These are phyloP conservation scores for Saccostrea cuccullata DNA, from an alignment of 1,140 invertebrate species.

Conservation along the genomic window DNA sequence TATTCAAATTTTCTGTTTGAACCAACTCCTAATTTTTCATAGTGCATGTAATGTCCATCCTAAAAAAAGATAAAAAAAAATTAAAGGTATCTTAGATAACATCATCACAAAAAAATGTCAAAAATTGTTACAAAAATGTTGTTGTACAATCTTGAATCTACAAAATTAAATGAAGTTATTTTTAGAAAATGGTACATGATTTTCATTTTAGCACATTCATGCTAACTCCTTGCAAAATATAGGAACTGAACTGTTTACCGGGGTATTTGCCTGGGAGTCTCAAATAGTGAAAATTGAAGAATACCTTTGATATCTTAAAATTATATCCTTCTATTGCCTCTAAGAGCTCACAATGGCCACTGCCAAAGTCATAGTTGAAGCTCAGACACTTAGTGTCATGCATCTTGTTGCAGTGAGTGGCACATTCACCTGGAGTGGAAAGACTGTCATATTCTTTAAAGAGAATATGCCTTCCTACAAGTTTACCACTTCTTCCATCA, in stretches of 20 bases:
- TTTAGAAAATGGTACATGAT: no score
- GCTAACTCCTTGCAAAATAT: no score
- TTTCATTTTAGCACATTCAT: no score
- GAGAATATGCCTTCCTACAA: conserved; percentile 51
- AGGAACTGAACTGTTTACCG: no score
- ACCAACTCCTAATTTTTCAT: conserved; percentile 63
- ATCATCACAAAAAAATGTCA: no score
- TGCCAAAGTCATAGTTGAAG: conserved; percentile 67
- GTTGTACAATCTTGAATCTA: no score
- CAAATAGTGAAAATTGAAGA: no score
- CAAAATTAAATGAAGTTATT: no score
- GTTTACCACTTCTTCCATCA: conserved; percentile 49
- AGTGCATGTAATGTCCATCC: conserved; percentile 58
- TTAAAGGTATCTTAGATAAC: not conserved
- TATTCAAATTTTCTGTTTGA: conserved; percentile 55
- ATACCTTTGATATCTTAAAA: conserved; percentile 55
- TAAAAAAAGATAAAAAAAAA: conserved; percentile 17
- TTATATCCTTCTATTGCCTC: conserved; percentile 63
- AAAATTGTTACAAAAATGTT: no score
- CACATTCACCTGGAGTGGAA: conserved; percentile 56
- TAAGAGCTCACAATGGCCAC: conserved; percentile 56
- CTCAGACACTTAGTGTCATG: conserved; percentile 61
- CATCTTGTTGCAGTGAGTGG: conserved; percentile 56
- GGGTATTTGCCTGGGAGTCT: no score
- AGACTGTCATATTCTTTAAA: conserved; percentile 37